Percentiles rank a stretch among this genome's conserved stretches.
Evolutionary conservation across 2,888 invertebrate species (phyloP).

Genomic region (Imbricaverruca yamaguchii): DNA sequence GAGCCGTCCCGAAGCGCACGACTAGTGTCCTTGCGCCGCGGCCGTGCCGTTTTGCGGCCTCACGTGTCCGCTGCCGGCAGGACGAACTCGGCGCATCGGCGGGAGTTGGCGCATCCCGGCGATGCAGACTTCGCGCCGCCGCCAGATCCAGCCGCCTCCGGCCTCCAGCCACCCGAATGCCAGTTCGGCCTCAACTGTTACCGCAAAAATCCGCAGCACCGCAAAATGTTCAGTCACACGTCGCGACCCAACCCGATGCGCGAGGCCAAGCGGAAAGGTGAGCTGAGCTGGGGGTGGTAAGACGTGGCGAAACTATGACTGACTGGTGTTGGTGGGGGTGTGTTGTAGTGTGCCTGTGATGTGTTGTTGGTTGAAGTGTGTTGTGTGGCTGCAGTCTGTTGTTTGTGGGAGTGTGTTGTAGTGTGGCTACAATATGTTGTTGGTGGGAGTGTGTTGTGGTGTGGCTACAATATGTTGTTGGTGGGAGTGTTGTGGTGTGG

Average conservation of each 20-base stretch:
- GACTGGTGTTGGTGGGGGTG: too few relatives aligned
- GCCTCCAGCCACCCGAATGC: slow-evolving; percentile 42
- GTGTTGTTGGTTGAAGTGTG: too few relatives aligned
- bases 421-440: too few relatives aligned
- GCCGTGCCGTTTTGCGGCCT: neutral
- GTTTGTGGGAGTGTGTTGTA: too few relatives aligned
- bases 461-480: too few relatives aligned
- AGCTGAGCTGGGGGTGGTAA: neutral
- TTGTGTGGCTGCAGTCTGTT: too few relatives aligned
- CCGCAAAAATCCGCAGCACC: slow-evolving; percentile 52
- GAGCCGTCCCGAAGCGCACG: too few relatives aligned
- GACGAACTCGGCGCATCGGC: slow-evolving; percentile 53
- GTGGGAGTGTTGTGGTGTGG: too few relatives aligned
- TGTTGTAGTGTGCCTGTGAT: too few relatives aligned
- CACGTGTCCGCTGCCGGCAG: slow-evolving; percentile 36
- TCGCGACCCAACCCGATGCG: slow-evolving; percentile 39
- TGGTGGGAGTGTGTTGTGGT: too few relatives aligned
- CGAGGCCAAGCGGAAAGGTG: slow-evolving; percentile 33
- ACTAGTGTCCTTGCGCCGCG: too few relatives aligned
- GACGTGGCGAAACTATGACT: too few relatives aligned
- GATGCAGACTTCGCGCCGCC: slow-evolving; percentile 54
- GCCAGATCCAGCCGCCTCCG: neutral
- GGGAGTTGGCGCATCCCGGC: slow-evolving; percentile 55
- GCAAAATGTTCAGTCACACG: slow-evolving; percentile 46
- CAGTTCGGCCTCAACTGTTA: slow-evolving; percentile 53